Conservation (phyloP, 2,797 vertebrate species). For the Fundulus diaphanus region DNA sequence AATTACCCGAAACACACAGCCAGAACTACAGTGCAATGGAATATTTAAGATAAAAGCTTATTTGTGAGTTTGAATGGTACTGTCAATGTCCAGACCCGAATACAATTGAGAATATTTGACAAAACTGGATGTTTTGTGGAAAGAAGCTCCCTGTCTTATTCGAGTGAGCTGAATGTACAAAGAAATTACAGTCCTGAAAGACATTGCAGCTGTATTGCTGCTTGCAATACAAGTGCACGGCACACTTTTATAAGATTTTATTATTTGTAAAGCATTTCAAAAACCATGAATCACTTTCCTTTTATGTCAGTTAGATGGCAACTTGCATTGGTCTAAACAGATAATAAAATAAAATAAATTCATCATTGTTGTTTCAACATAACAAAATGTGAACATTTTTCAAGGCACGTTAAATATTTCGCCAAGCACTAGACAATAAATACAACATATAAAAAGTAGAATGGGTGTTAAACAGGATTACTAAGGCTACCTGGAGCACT, state of each 20-base stretch:
- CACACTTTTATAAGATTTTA: neutral
- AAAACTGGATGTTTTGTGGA: neutral
- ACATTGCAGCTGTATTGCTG: neutral
- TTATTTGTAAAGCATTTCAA: neutral
- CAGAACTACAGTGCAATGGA: neutral
- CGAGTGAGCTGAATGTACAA: neutral
- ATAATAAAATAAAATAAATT: neutral
- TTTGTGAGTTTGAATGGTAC: neutral
- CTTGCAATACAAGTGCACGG: neutral
- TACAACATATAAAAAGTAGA: neutral
- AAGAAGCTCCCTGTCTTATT: neutral
- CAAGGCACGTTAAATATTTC: neutral
- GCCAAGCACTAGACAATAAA: neutral
- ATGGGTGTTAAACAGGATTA: neutral
- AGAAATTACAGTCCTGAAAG: neutral
- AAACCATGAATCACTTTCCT: neutral
- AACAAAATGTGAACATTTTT: neutral
- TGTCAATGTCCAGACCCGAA: neutral
- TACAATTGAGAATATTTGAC: neutral
- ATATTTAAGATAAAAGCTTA: neutral
- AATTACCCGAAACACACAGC: neutral
- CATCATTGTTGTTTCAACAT: neutral
- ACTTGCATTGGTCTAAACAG: neutral
- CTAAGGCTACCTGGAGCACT: neutral
- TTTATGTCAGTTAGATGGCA: neutral